phyloP scores from a whole-genome alignment of 2,888 invertebrate genomes.

The Diaperis boleti region DNA sequence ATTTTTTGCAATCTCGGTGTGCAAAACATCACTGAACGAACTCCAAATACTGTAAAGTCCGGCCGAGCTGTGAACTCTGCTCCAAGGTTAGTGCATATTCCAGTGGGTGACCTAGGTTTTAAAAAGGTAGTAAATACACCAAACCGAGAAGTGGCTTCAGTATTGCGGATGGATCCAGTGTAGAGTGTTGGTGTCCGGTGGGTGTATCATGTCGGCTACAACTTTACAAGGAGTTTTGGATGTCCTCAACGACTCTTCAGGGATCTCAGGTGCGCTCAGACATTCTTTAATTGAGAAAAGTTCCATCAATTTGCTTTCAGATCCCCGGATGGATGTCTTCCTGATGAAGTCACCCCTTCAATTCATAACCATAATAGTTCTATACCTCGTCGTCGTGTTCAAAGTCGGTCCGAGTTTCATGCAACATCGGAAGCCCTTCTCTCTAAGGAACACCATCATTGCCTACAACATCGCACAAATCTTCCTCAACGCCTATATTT shows the following conservation, averaged over 20 bases:
- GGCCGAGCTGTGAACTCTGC: too few relatives aligned
- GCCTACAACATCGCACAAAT: slow-evolving; percentile 75
- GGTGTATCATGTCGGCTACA: not conserved
- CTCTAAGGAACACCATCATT: slow-evolving; percentile 71
- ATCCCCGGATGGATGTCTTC: slow-evolving; percentile 12
- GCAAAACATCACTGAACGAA: too few relatives aligned
- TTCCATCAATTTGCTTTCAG: too few relatives aligned
- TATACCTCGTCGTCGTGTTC: slow-evolving; percentile 68
- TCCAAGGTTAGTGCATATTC: too few relatives aligned
- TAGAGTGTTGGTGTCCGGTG: too few relatives aligned
- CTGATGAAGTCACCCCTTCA: slow-evolving; percentile 18
- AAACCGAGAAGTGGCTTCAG: too few relatives aligned
- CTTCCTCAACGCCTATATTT: not conserved
- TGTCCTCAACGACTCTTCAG: not conserved
- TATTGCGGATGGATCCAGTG: too few relatives aligned
- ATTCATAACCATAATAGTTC: not conserved
- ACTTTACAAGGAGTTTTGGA: not conserved
- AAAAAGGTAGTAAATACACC: too few relatives aligned
- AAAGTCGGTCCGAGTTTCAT: slow-evolving; percentile 73
- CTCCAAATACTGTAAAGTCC: too few relatives aligned
- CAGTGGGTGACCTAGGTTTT: too few relatives aligned
- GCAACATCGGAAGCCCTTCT: slow-evolving; percentile 71
- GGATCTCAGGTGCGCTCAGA: not conserved
- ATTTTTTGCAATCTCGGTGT: too few relatives aligned
- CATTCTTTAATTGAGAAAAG: not conserved